Base-by-base conservation (phyloP, 2,888 invertebrate genomes). In the Melinopterus prodromus region DNA sequence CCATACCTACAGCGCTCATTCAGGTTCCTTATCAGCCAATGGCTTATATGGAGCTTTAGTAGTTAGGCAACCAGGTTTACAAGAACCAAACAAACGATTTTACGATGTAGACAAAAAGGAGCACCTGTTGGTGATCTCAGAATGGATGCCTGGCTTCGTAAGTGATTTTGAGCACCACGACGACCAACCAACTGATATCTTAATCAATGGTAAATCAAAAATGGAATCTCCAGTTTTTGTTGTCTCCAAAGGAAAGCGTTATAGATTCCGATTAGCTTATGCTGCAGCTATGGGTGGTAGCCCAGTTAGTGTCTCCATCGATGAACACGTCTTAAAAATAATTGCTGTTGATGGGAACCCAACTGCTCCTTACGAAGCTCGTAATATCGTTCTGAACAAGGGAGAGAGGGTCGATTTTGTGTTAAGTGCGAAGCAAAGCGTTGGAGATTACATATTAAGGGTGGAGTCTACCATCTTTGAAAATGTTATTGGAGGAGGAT, bases 341-440 rank as follows among this genome's bases (percentile, higher is more conserved):
- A 93, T 96, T 72, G 91, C 94, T 16, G 90, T 95, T 79, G 96
- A 96, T 86, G 95, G 95, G 0, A 91, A 93, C 85, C 90, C 92
- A 71, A 91, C 95, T 16, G 89, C 91, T 77, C 91, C 94, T 0
- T 90, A 92, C 83, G 89, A 91, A 80, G 92, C 92, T 1, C 89
- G 89, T 71, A 91, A 92, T 6, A 90, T 95, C 70, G 91, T 90
- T 77, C 85, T 95, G 53, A 91, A 92, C 5, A 92, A 93, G 89
- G 96, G 96, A 3, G 96, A 96, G 88, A 91, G 96, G 77, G 92
- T 93, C 9, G 96, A 96, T 88, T 94, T 96, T 84, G 91, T 96
- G 78, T 84, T 96, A 79, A 91, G 92, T 78, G 92, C 95, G 12
- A 91, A 91, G 84, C 92, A 91, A 85, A 88, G 88, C 36, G 86